These are phyloP conservation scores for Osmerus eperlanus DNA, from an alignment of 2,113 vertebrate genomes.

Conservation along the genomic window DNA sequence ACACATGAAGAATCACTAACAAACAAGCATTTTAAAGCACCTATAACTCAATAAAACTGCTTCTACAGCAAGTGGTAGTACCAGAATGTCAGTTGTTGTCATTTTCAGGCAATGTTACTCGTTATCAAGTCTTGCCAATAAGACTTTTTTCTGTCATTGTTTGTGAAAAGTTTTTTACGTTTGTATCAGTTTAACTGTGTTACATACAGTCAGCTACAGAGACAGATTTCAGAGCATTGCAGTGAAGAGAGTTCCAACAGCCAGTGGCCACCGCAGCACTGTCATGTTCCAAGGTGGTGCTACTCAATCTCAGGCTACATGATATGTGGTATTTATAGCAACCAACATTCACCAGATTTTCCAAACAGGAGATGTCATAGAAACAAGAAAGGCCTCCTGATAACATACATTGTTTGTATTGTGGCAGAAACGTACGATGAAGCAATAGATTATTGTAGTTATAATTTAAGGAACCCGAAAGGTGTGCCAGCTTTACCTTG, in stretches of 20 bases:
- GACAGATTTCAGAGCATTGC: neutral
- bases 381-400: constrained; percentile 23
- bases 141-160: too few relatives aligned
- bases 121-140: too few relatives aligned
- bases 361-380: constrained; percentile 5
- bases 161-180: too few relatives aligned
- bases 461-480: neutral
- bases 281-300: constrained; percentile 42
- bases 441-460: neutral
- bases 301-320: constrained; percentile 50
- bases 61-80: too few relatives aligned
- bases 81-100: too few relatives aligned
- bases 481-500: constrained; percentile 61
- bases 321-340: constrained; percentile 71
- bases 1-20: too few relatives aligned
- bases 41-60: too few relatives aligned
- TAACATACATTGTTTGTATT: neutral
- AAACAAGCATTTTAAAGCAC: too few relatives aligned
- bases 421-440: neutral
- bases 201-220: neutral
- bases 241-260: neutral
- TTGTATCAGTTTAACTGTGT: neutral
- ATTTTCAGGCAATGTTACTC: too few relatives aligned
- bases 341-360: constrained; percentile 49
- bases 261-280: constrained; percentile 29